Evolutionary conservation across 2,888 invertebrate genomes (phyloP), one percentile per base, ranked within the genome.

Genomic region (Chaetogeoica ovagalla): DNA sequence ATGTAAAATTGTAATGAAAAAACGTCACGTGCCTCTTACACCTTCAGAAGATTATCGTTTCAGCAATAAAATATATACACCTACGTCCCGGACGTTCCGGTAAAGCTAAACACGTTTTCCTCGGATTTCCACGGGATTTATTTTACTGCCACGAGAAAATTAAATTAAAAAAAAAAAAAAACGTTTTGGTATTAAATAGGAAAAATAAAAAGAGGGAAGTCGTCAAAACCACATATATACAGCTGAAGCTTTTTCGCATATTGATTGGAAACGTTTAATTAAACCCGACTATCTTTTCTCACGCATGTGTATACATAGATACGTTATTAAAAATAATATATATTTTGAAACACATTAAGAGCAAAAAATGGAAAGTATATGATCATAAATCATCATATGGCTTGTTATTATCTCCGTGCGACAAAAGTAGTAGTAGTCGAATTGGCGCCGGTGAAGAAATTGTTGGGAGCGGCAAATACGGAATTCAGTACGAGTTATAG

Each of bases 1-100:
- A 60, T 71, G 62, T 72, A 72, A 72, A 72, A 62, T 30, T 13
- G 19, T 62, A 72, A 73, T 73, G 52, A 63, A 73, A 73, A 73
- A 73, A 73, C 21, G 39, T 73, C 73, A 73, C 55, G 63, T 63
- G n/a, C 55, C 30, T 13, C 15, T 37, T 74, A 52, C 15, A 55
- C 55, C 48, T 30, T 2, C 21, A 39, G 55, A 21, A 63, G n/a
- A 74, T 63, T 63, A 55, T 55, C 13, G 48, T 65, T 63, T n/a
- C 23, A 23, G 60, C 43, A 55, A 55, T 63, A 73, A 74, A 74
- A 63, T 74, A 21, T 52, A 6, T 63, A 63, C 30, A 30, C 0
- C 23, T 43, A 43, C 43, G 43, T 43, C 6, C 0, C n/a, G 17
- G 15, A 23, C 30, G 37, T n/a, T 59, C 13, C 17, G 55, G 37